Evolutionary conservation across 2,888 invertebrate species (phyloP).

Genomic region (Apamea anceps): DNA sequence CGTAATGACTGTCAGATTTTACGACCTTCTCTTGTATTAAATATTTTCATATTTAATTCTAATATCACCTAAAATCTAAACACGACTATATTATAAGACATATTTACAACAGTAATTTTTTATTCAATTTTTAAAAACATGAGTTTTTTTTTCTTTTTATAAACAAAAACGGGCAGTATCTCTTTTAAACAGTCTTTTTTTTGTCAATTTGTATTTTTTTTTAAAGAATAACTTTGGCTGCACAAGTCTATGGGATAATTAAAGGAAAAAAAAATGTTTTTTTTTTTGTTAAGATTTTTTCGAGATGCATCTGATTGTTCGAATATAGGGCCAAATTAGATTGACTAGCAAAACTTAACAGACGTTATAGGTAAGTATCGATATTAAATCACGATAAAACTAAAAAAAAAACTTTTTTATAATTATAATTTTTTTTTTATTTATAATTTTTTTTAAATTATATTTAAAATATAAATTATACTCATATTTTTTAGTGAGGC

Average conservation of each 20-base stretch:
- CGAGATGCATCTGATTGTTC: conserved; percentile 26
- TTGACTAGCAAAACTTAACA: neutral
- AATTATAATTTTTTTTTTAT: no score
- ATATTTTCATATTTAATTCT: conserved; percentile 34
- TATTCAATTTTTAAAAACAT: conserved; percentile 3
- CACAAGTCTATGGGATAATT: conserved; percentile 38
- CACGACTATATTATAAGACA: conserved; percentile 45
- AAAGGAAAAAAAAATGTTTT: conserved; percentile 11
- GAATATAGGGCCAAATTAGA: neutral
- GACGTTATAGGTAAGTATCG: neutral
- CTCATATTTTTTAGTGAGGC: no score
- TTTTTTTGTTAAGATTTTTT: conserved; percentile 18
- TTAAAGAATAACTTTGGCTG: conserved; percentile 60
- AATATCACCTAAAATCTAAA: conserved; percentile 44
- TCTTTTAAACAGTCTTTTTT: conserved; percentile 68
- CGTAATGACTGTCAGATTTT: neutral
- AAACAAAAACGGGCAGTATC: conserved; percentile 66
- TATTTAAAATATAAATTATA: no score
- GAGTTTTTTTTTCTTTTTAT: conserved; percentile 29
- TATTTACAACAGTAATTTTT: conserved; percentile 49
- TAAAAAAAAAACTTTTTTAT: no score
- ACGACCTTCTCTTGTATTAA: conserved; percentile 31
- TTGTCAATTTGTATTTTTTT: conserved; percentile 49
- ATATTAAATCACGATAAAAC: neutral
- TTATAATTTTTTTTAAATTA: no score